Percentiles rank a stretch among this genome's conserved stretches.
Conservation (phyloP, 2,888 invertebrate genomes). For the Mamestra brassicae region DNA sequence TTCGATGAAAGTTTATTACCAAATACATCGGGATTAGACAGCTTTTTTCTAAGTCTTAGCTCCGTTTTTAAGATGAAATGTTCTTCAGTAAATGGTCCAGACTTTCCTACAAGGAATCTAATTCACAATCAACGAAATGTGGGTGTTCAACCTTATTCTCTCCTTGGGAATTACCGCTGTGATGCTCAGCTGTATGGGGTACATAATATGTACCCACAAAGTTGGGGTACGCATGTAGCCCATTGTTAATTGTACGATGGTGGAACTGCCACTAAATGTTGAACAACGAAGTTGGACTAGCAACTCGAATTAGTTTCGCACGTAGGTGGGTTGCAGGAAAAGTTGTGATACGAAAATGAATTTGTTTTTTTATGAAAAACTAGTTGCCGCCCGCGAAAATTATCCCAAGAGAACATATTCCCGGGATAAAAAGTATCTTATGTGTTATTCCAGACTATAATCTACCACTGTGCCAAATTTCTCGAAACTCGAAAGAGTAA, state of each 20-base stretch:
- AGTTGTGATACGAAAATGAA: background rate
- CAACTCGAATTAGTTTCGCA: conserved; percentile 35
- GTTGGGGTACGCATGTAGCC: conserved; percentile 8
- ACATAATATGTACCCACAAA: background rate
- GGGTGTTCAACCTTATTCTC: conserved; percentile 12
- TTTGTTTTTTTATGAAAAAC: background rate
- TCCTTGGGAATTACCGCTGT: conserved; percentile 19
- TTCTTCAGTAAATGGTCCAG: background rate
- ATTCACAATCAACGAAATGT: conserved; percentile 45
- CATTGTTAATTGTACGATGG: conserved; percentile 34
- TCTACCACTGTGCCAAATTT: no score
- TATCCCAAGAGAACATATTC: no score
- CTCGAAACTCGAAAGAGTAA: no score
- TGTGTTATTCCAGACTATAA: no score
- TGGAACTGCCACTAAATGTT: conserved; percentile 28
- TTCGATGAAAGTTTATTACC: background rate
- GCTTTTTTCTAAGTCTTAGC: background rate
- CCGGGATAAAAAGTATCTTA: no score
- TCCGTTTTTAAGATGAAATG: background rate
- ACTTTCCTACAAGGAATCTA: conserved; percentile 3
- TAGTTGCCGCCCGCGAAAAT: no score
- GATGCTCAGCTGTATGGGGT: background rate
- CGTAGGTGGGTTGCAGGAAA: conserved; percentile 2
- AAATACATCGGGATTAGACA: background rate
- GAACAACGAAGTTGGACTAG: conserved; percentile 25